Base-by-base conservation (phyloP, 2,113 vertebrate genomes). In the Etheostoma cragini region DNA sequence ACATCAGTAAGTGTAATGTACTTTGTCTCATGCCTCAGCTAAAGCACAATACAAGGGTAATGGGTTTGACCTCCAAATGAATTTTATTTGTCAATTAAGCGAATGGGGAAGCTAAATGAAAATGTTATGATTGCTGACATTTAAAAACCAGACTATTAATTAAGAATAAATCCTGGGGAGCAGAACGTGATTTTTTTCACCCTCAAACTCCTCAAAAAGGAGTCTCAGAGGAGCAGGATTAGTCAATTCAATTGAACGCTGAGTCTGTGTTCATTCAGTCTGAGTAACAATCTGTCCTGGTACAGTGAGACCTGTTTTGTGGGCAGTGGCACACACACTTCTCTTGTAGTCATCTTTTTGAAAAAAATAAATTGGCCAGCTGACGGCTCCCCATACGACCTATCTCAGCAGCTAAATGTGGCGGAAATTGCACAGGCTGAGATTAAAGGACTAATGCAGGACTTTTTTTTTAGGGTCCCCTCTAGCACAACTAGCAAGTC, bases 211-310 rank as follows among this genome's bases (percentile, higher is more conserved):
- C 74, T 85, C 47, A 82, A 87, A 86, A 66, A 68, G 56, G 30
- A 85, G 82, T 87, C 83, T 88, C 38, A 83, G 56, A 85, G 78
- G 66, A 68, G 80, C 26, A 2, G 72, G 76, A 84, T 90, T 87
- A 87, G 69, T 66, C 64, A 13, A 69, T 66, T 61, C 64, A 77
- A 69, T 74, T 0, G 1, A 74, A 71, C 52, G 65, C 52, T 14
- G 5, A 79, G 45, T 83, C 47, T 71, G 42, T 46, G 33, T 75
- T 82, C 68, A 77, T 65, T 81, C 38, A 50, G 24, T 24, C 56
- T 46, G 65, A 38, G 73, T 47, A 79, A 22, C 38, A 81, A 70
- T 83, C 65, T 80, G 54, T 8, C 10, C 12, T 1, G 22, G 67
- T 30, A 61, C 66, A 80, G 42, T 57, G 53, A 69, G 49, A 64